Conservation (phyloP, 2,888 invertebrate genomes). For the Agrochola litura region DNA sequence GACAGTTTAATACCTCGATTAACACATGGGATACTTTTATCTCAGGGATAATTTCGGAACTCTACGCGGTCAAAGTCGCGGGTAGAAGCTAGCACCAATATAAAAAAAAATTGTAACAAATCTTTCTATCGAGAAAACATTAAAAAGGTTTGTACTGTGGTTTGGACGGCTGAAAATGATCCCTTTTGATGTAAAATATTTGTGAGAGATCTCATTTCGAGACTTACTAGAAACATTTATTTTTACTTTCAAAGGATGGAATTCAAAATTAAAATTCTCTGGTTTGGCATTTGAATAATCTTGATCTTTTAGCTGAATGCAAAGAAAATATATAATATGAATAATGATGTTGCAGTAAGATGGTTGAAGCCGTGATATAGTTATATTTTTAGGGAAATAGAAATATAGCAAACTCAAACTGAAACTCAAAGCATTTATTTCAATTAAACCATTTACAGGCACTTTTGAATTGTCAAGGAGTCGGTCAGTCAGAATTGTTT, state of each 20-base stretch:
- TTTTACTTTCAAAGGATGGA: conserved; percentile 12
- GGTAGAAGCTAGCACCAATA: not conserved
- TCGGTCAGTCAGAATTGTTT: too few relatives aligned
- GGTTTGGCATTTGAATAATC: conserved; percentile 11
- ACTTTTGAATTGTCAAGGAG: too few relatives aligned
- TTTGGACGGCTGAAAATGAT: conserved; percentile 20
- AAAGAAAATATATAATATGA: not conserved
- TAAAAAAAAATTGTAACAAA: not conserved
- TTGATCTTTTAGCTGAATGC: not conserved
- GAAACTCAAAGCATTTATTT: too few relatives aligned
- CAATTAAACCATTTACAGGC: too few relatives aligned
- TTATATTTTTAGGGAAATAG: too few relatives aligned
- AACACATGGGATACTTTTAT: too few relatives aligned
- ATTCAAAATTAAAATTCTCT: conserved; percentile 15
- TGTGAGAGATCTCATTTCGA: conserved; percentile 16
- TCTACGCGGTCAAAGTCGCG: not conserved
- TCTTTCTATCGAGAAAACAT: conserved; percentile 1
- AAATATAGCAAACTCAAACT: too few relatives aligned
- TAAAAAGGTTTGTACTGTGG: not conserved
- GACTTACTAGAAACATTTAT: conserved; percentile 6
- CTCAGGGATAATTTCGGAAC: too few relatives aligned
- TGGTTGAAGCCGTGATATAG: too few relatives aligned
- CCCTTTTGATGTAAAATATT: conserved; percentile 30
- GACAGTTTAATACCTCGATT: too few relatives aligned
- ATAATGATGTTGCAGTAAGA: too few relatives aligned